phyloP scores from a whole-genome alignment of 2,113 vertebrate species.

The Passer montanus region DNA sequence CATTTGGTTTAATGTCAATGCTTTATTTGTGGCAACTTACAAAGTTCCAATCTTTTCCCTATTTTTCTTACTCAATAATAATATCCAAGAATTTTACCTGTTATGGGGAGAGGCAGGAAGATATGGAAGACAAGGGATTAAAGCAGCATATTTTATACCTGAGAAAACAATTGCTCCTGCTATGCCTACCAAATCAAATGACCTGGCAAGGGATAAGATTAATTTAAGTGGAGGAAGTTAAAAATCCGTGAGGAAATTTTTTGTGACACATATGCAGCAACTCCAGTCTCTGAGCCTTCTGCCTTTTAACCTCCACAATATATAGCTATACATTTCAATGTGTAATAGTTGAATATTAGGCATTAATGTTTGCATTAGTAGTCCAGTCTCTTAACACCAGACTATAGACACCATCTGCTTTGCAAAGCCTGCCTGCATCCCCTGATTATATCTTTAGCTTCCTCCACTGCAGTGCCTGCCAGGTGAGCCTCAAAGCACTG shows the following conservation, averaged over 20 bases:
- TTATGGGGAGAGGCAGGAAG: background rate
- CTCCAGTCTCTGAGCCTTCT: background rate
- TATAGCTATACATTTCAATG: conserved; percentile 39
- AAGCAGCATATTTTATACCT: background rate
- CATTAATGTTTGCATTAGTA: conserved; percentile 75
- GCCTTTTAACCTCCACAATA: conserved; percentile 8
- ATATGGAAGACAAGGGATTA: background rate
- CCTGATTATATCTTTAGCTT: conserved; percentile 79
- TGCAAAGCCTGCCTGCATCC: conserved; percentile 75
- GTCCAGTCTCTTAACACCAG: conserved; percentile 71
- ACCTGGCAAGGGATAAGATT: background rate
- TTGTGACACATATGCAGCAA: background rate
- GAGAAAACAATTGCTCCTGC: background rate
- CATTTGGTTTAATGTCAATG: background rate
- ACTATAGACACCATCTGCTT: conserved; percentile 79
- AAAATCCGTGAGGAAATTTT: background rate
- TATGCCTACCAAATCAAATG: background rate
- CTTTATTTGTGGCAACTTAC: background rate
- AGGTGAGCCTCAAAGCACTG: conserved; percentile 80
- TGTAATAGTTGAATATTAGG: conserved; percentile 57
- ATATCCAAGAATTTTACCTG: background rate
- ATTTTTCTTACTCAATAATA: background rate
- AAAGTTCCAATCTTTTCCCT: background rate
- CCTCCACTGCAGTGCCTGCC: conserved; percentile 77
- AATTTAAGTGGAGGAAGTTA: background rate